phyloP scores from a whole-genome alignment of 2,888 invertebrate genomes.

The Maniola hyperantus region DNA sequence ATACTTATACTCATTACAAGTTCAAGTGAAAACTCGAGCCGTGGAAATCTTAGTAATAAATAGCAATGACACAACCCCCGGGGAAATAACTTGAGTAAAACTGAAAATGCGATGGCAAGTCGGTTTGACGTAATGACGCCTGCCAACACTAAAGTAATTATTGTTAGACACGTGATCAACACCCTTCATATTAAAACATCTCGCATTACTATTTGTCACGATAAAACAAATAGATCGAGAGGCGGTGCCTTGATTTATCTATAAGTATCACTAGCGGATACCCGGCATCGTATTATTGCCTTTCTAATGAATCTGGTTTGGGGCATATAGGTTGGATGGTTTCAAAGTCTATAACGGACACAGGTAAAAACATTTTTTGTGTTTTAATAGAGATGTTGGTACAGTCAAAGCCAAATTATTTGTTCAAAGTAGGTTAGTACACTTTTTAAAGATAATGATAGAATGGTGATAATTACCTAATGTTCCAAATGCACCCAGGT shows the following conservation, averaged over 20 bases:
- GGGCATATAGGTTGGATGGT: too few relatives aligned
- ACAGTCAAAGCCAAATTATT: too few relatives aligned
- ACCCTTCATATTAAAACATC: slow-evolving; percentile 52
- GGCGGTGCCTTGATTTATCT: slow-evolving; percentile 5
- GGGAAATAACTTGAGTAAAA: slow-evolving; percentile 60
- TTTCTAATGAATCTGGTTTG: too few relatives aligned
- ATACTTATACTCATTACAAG: slow-evolving; percentile 38
- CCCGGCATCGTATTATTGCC: too few relatives aligned
- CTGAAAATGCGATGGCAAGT: slow-evolving; percentile 50
- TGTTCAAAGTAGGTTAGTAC: too few relatives aligned
- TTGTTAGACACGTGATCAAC: slow-evolving; percentile 62
- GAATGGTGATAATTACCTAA: too few relatives aligned
- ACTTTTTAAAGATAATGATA: too few relatives aligned
- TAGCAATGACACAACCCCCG: slow-evolving; percentile 52
- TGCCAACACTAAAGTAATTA: slow-evolving; percentile 65
- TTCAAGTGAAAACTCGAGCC: slow-evolving; percentile 47
- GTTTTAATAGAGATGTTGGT: too few relatives aligned
- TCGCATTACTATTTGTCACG: slow-evolving; percentile 44
- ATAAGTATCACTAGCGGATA: too few relatives aligned
- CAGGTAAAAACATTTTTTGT: too few relatives aligned
- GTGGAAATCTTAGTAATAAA: slow-evolving; percentile 60
- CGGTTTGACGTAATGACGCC: slow-evolving; percentile 51
- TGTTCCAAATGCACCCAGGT: too few relatives aligned
- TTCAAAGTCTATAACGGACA: too few relatives aligned
- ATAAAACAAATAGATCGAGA: slow-evolving; percentile 38